A percentile compares a stretch with the other conserved stretches of the same genome.
Conservation (phyloP, 2,797 vertebrate species). For the Cossypha dichroa region DNA sequence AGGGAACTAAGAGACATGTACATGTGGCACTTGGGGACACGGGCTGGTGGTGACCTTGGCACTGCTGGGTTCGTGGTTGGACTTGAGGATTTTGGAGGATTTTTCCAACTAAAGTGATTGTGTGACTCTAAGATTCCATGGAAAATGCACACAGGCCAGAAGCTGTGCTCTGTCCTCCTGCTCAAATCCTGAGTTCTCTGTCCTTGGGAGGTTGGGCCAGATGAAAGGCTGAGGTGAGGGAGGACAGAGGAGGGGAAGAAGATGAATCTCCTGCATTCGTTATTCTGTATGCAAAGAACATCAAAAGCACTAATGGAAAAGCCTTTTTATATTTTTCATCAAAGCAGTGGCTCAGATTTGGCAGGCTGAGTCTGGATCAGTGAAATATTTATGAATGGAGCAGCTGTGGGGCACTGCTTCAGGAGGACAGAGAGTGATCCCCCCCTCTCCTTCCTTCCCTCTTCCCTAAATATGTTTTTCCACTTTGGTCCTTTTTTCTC, state of each 20-base stretch:
- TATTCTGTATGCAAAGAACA: not conserved
- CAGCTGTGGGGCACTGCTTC: not conserved
- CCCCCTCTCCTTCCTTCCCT: not conserved
- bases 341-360: constrained; percentile 38
- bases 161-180: not conserved
- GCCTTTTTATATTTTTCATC: constrained; percentile 46
- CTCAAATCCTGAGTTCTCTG: not conserved
- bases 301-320: constrained; percentile 4
- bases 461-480: not conserved
- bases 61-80: not conserved
- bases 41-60: not conserved
- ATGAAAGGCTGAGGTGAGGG: not conserved
- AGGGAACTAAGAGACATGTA: not conserved
- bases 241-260: not conserved
- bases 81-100: not conserved
- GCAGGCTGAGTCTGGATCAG: not conserved
- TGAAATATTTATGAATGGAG: constrained; percentile 56
- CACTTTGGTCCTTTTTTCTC: not conserved
- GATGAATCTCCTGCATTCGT: not conserved
- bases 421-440: not conserved
- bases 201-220: not conserved
- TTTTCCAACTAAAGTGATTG: not conserved
- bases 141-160: accelerated
- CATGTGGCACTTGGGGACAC: accelerated
- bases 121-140: not conserved